Evolutionary conservation across 2,113 vertebrate genomes (phyloP).

Genomic region (Zeus faber): DNA sequence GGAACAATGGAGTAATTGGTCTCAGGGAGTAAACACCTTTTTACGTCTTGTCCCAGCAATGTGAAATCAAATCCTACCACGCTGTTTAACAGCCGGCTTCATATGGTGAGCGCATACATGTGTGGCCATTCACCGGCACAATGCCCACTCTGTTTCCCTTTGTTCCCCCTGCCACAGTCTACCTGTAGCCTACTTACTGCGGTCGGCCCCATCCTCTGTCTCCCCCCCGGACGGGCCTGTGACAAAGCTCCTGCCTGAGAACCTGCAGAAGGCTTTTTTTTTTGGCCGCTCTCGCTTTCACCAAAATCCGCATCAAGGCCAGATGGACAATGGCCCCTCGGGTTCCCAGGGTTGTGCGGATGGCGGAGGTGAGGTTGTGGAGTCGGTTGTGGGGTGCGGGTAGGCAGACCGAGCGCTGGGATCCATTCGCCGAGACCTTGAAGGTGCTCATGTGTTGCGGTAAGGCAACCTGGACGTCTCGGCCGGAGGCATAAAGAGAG

Average conservation of each 20-base stretch:
- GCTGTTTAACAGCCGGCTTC: conserved; percentile 49
- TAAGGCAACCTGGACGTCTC: conserved; percentile 48
- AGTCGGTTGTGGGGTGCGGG: too few relatives aligned
- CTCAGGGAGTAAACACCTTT: conserved; percentile 15
- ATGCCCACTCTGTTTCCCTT: conserved; percentile 54
- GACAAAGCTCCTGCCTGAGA: conserved; percentile 65
- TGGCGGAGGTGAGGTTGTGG: conserved; percentile 28
- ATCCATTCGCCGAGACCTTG: conserved; percentile 58
- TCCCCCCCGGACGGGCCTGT: conserved; percentile 33
- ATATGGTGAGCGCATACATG: conserved; percentile 48
- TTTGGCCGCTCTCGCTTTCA: conserved; percentile 53
- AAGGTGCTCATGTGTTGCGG: conserved; percentile 63
- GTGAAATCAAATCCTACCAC: conserved; percentile 47
- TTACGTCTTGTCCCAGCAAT: conserved; percentile 14
- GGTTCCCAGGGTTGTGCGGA: conserved; percentile 58
- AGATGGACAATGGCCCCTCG: conserved; percentile 48
- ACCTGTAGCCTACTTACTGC: conserved; percentile 61
- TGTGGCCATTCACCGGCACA: conserved; percentile 59
- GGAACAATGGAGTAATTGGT: conserved; percentile 2
- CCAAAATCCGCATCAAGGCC: conserved; percentile 37
- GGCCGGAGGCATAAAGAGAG: conserved; percentile 49
- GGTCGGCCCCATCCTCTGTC: conserved; percentile 32
- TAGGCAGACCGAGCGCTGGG: too few relatives aligned
- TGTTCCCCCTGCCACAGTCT: conserved; percentile 47
- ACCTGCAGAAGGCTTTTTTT: conserved; percentile 40